A percentile compares a stretch with the other conserved stretches of the same genome.
Conservation (phyloP, 1,140 invertebrate species). For the Papilio polytes region DNA sequence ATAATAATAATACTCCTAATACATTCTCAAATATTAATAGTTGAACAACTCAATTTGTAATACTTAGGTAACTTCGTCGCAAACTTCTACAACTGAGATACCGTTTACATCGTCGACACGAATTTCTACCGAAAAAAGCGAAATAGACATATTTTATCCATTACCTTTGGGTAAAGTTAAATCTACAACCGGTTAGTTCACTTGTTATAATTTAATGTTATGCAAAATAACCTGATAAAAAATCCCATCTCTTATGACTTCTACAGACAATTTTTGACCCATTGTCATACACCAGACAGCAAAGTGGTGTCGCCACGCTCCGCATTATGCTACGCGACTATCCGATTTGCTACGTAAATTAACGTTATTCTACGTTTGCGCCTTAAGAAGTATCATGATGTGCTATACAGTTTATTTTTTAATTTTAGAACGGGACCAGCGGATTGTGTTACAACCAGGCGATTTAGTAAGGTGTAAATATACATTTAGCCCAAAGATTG, state of each 20-base stretch:
- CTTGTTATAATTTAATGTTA: slow-evolving; percentile 20
- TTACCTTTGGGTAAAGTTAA: slow-evolving; percentile 60
- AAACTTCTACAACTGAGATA: slow-evolving; percentile 72
- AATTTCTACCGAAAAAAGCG: slow-evolving; percentile 46
- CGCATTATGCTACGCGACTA: background rate
- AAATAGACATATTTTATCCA: slow-evolving; percentile 49
- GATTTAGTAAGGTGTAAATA: slow-evolving; percentile 76
- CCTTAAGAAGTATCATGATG: background rate
- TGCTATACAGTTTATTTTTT: background rate
- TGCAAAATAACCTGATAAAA: background rate
- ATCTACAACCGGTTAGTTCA: slow-evolving; percentile 51
- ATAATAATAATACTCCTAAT: background rate
- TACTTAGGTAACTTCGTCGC: slow-evolving; percentile 61
- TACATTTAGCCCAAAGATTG: slow-evolving; percentile 68
- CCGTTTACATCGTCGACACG: slow-evolving; percentile 60
- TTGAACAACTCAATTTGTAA: slow-evolving; percentile 6
- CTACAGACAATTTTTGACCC: background rate
- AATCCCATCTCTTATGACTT: too few relatives aligned
- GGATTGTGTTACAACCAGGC: slow-evolving; percentile 70
- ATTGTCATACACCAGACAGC: background rate
- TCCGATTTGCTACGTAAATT: background rate
- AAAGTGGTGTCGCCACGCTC: background rate
- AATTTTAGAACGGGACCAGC: slow-evolving; percentile 49
- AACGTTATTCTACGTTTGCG: background rate
- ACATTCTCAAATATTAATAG: background rate